Evolutionary conservation across 2,888 invertebrate genomes (phyloP).

Genomic region (Alloplasta piceator): DNA sequence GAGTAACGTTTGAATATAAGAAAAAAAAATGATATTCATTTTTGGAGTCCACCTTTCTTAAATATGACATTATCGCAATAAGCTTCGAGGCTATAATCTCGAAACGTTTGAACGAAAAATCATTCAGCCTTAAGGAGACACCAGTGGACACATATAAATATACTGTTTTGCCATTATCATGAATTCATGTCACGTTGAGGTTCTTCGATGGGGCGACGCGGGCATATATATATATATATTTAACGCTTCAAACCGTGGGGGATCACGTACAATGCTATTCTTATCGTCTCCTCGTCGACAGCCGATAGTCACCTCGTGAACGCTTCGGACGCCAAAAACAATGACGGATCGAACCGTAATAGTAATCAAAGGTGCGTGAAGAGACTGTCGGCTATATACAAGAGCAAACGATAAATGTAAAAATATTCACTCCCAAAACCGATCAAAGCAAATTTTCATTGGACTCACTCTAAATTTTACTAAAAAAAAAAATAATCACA

Average conservation of each 20-base stretch:
- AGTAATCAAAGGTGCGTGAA: background rate
- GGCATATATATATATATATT: conserved; percentile 25
- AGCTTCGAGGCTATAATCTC: conserved; percentile 17
- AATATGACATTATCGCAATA: too few relatives aligned
- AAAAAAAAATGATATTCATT: too few relatives aligned
- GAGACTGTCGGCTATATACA: too few relatives aligned
- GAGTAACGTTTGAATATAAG: too few relatives aligned
- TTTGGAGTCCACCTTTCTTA: too few relatives aligned
- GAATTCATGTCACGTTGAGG: conserved; percentile 59
- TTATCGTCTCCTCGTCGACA: conserved; percentile 60
- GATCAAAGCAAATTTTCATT: too few relatives aligned
- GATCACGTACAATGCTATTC: conserved; percentile 64
- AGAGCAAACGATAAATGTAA: too few relatives aligned
- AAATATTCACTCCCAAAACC: too few relatives aligned
- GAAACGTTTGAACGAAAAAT: conserved; percentile 36
- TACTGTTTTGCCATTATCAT: conserved; percentile 29
- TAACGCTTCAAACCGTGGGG: conserved; percentile 33
- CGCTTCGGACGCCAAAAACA: conserved; percentile 55
- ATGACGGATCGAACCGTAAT: conserved; percentile 54
- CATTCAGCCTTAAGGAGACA: background rate
- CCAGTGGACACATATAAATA: conserved; percentile 3
- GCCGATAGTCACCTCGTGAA: conserved; percentile 51
- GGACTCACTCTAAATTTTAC: too few relatives aligned
- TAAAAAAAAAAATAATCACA: too few relatives aligned
- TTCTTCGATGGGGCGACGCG: conserved; percentile 51